phyloP scores from a whole-genome alignment of 2,888 invertebrate genomes.

The Tachina lurida region DNA sequence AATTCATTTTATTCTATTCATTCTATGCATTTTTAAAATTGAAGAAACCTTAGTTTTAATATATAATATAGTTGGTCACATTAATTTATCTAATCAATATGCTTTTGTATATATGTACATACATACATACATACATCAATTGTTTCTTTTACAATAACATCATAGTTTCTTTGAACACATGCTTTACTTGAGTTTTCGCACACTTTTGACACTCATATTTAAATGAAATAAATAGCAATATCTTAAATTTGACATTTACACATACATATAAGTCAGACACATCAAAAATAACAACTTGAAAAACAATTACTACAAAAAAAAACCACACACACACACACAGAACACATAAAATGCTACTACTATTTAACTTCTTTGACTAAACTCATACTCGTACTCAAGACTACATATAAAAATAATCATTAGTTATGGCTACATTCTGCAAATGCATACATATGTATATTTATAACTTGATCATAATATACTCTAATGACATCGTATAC shows the following conservation, averaged over 20 bases:
- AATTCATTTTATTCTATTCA: no score
- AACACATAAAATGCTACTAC: slow-evolving; percentile 23
- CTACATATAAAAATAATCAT: slow-evolving; percentile 42
- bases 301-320: slow-evolving; percentile 11
- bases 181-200: slow-evolving; percentile 37
- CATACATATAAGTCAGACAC: not conserved
- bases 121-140: not conserved
- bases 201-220: slow-evolving; percentile 57
- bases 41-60: not conserved
- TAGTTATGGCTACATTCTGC: slow-evolving; percentile 45
- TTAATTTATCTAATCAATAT: not conserved
- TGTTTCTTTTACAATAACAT: slow-evolving; percentile 14
- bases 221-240: slow-evolving; percentile 33
- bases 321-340: slow-evolving; percentile 22
- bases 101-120: slow-evolving; percentile 41
- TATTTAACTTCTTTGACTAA: slow-evolving; percentile 55
- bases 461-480: not conserved
- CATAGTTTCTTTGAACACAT: slow-evolving; percentile 31
- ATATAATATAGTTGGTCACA: slow-evolving; percentile 27
- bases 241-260: slow-evolving; percentile 22
- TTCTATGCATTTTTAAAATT: not conserved
- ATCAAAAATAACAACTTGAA: slow-evolving; percentile 26
- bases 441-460: slow-evolving; percentile 37
- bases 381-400: slow-evolving; percentile 42
- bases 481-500: not conserved